Evolutionary conservation across 2,113 vertebrate genomes (phyloP).

Genomic region (Antennarius striatus): DNA sequence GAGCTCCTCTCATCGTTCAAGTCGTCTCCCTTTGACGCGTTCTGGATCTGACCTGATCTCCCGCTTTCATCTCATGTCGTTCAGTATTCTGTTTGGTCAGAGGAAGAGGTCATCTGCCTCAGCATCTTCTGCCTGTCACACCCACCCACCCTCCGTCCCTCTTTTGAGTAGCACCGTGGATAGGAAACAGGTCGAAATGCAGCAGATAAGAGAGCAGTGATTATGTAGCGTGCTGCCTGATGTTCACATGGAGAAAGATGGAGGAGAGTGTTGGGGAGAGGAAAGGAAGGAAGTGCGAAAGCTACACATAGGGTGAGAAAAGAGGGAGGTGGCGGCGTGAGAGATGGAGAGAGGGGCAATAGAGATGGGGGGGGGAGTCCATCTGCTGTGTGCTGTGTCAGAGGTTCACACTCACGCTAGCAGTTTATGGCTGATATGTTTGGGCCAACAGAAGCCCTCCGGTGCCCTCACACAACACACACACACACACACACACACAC

Average conservation of each 20-base stretch:
- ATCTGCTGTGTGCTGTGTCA: conserved; percentile 71
- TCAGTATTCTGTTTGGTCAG: conserved; percentile 55
- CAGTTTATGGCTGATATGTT: conserved; percentile 68
- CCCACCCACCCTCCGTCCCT: conserved; percentile 15
- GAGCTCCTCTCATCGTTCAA: conserved; percentile 3
- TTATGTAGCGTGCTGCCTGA: conserved; percentile 37
- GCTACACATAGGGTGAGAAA: conserved; percentile 34
- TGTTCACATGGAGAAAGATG: conserved; percentile 23
- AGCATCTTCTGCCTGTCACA: conserved; percentile 20
- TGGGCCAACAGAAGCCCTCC: conserved; percentile 54
- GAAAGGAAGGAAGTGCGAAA: conserved; percentile 31
- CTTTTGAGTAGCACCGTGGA: conserved; percentile 14
- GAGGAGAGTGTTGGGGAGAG: conserved; percentile 26
- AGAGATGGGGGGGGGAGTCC: conserved; percentile 39
- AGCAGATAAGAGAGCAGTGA: conserved; percentile 48
- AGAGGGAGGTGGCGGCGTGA: conserved; percentile 30
- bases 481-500: conserved; percentile 5
- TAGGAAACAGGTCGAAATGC: conserved; percentile 57
- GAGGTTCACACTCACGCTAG: conserved; percentile 53
- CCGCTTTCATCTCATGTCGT: conserved; percentile 28
- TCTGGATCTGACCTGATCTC: background rate
- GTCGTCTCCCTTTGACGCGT: conserved; percentile 35
- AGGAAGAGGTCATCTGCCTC: conserved; percentile 41
- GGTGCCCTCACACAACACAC: background rate
- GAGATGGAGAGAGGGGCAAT: conserved; percentile 34